Evolutionary conservation across 92 coral and sea anemone genomes (phyloP).

Genomic region (Parazoanthus darwini): DNA sequence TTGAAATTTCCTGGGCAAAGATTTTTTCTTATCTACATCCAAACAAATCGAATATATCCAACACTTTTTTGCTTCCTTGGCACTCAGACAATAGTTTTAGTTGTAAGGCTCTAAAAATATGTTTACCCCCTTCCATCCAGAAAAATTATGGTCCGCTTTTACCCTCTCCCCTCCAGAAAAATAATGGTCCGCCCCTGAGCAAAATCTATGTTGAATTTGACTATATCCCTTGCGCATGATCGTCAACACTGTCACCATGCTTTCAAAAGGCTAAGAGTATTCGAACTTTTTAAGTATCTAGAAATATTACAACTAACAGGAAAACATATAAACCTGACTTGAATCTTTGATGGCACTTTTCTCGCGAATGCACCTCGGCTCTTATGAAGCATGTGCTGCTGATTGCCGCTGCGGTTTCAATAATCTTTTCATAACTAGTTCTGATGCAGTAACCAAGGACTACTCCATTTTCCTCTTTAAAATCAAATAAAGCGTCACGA

Average conservation of each 20-base stretch:
- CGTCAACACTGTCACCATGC: background rate
- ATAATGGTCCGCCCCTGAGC: too few species aligned
- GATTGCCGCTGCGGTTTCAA: background rate
- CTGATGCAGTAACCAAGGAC: constrained; percentile 11
- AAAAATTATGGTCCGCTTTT: background rate
- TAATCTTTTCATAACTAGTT: too few species aligned
- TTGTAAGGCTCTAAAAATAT: background rate
- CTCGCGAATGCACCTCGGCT: constrained; percentile 25
- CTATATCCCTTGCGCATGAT: background rate
- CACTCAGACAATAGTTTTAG: background rate
- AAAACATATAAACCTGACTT: constrained; percentile 24
- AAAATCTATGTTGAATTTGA: background rate
- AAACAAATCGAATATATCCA: too few species aligned
- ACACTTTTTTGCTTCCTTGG: too few species aligned
- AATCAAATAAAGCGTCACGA: constrained; percentile 4
- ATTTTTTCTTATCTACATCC: too few species aligned
- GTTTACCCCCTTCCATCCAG: background rate
- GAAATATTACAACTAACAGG: background rate
- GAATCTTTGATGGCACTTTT: too few species aligned
- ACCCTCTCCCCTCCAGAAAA: too few species aligned
- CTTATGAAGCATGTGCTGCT: constrained; percentile 13
- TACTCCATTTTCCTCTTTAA: constrained; percentile 24
- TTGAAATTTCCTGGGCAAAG: too few species aligned
- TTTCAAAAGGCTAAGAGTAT: background rate
- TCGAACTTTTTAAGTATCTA: constrained; percentile 1